Evolutionary conservation across 1,140 invertebrate species (phyloP).

Genomic region (Calephelis virginiensis): DNA sequence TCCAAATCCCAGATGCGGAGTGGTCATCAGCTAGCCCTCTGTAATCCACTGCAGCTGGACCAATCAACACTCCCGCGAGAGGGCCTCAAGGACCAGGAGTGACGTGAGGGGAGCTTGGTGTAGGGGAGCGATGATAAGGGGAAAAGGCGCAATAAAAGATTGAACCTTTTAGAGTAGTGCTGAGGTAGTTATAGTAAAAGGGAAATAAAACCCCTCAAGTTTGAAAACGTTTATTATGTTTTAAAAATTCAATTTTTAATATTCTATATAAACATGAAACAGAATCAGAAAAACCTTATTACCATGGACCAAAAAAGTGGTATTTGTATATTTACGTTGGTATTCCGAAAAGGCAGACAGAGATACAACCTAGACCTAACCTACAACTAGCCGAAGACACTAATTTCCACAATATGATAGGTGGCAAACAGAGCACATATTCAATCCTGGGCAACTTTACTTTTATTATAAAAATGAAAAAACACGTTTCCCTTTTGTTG

Average conservation of each 20-base stretch:
- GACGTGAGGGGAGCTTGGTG: constrained; percentile 22
- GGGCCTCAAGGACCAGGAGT: constrained; percentile 37
- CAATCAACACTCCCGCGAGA: constrained; percentile 64
- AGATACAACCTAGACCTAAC: no score
- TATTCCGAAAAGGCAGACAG: no score
- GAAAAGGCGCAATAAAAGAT: constrained; percentile 7
- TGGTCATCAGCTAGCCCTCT: constrained; percentile 56
- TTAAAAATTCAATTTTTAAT: not conserved
- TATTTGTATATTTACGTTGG: no score
- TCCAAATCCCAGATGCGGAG: constrained; percentile 50
- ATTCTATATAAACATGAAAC: not conserved
- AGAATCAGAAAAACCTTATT: no score
- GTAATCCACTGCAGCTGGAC: constrained; percentile 63
- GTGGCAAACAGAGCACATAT: no score
- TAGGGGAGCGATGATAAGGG: constrained; percentile 21
- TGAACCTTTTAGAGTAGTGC: not conserved
- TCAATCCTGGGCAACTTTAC: no score
- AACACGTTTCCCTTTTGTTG: no score
- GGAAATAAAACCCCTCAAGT: not conserved
- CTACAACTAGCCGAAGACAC: no score
- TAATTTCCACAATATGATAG: no score
- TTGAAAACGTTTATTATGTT: not conserved
- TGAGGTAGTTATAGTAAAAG: not conserved
- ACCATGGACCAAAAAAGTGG: no score
- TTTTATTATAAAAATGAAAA: no score